phyloP scores from a whole-genome alignment of 1,140 invertebrate species.

The Dendrolimus punctatus region DNA sequence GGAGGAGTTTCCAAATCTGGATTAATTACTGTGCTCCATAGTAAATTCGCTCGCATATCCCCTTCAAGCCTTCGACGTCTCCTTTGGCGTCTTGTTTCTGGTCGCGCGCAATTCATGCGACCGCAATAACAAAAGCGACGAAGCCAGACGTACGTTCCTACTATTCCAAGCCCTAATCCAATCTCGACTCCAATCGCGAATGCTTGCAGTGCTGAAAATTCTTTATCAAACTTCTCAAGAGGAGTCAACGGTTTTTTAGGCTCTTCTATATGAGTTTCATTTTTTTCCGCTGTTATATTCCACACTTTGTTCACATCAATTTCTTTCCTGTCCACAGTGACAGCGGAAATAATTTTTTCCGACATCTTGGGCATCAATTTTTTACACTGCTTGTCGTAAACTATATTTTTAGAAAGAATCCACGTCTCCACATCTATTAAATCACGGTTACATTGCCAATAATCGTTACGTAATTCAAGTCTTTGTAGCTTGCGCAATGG shows the following conservation, averaged over 20 bases:
- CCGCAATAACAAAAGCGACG: slow-evolving; percentile 43
- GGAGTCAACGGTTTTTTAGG: slow-evolving; percentile 32
- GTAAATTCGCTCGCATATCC: slow-evolving; percentile 49
- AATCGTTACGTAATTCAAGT: slow-evolving; percentile 58
- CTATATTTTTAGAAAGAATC: slow-evolving; percentile 42
- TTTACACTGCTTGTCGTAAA: slow-evolving; percentile 47
- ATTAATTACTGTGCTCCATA: slow-evolving; percentile 48
- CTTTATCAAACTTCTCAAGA: slow-evolving; percentile 52
- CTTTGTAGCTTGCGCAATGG: slow-evolving; percentile 55
- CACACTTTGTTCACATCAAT: slow-evolving; percentile 51
- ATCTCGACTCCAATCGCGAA: slow-evolving; percentile 58
- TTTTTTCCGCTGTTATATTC: slow-evolving; percentile 45
- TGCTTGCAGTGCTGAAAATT: slow-evolving; percentile 57
- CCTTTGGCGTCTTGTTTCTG: slow-evolving; percentile 23
- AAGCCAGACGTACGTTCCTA: slow-evolving; percentile 61
- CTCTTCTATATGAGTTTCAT: slow-evolving; percentile 14
- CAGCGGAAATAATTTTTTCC: slow-evolving; percentile 59
- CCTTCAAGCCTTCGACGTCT: slow-evolving; percentile 33
- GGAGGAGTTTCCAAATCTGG: slow-evolving; percentile 59
- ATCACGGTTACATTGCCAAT: slow-evolving; percentile 55
- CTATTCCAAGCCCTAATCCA: slow-evolving; percentile 56
- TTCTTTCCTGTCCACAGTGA: slow-evolving; percentile 22
- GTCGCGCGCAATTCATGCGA: slow-evolving; percentile 26
- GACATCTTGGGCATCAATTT: slow-evolving; percentile 46
- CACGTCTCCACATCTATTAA: slow-evolving; percentile 54